phyloP scores from a whole-genome alignment of 2,888 invertebrate genomes.

The Neoaliturus tenellus region DNA sequence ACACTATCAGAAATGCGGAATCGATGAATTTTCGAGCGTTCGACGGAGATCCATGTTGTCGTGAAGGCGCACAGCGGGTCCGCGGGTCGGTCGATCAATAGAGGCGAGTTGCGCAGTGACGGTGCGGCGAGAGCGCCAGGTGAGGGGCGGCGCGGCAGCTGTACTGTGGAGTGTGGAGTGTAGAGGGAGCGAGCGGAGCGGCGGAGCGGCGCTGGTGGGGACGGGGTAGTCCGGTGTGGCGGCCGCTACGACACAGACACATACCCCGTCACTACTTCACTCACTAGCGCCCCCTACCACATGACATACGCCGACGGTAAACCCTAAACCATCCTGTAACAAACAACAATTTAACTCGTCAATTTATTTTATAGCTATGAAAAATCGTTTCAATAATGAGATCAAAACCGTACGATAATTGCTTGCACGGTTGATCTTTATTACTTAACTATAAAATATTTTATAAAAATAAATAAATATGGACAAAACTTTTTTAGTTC shows the following conservation, averaged over 20 bases:
- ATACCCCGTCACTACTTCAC: not conserved
- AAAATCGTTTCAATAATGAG: not conserved
- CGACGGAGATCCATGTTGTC: constrained; percentile 58
- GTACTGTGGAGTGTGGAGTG: not conserved
- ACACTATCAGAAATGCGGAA: constrained; percentile 56
- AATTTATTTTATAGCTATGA: too few relatives aligned
- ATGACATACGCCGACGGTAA: not conserved
- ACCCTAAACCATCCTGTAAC: not conserved
- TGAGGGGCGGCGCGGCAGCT: constrained; percentile 1
- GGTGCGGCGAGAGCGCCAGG: constrained; percentile 22
- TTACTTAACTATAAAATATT: too few relatives aligned
- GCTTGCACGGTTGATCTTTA: not conserved
- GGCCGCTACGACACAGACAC: not conserved
- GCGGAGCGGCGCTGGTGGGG: not conserved
- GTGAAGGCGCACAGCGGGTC: constrained; percentile 50
- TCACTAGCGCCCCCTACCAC: not conserved
- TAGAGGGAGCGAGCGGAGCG: constrained; percentile 18
- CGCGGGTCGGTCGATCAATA: constrained; percentile 52
- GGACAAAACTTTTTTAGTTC: too few relatives aligned
- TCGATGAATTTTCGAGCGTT: constrained; percentile 55
- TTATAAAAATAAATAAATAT: too few relatives aligned
- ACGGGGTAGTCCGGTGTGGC: not conserved
- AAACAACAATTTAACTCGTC: not conserved
- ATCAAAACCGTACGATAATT: not conserved
- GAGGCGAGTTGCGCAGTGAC: constrained; percentile 36